Evolutionary conservation across 2,797 vertebrate species (phyloP), one percentile per base, ranked within the genome.

Genomic region (Lycodopsis pacificus): DNA sequence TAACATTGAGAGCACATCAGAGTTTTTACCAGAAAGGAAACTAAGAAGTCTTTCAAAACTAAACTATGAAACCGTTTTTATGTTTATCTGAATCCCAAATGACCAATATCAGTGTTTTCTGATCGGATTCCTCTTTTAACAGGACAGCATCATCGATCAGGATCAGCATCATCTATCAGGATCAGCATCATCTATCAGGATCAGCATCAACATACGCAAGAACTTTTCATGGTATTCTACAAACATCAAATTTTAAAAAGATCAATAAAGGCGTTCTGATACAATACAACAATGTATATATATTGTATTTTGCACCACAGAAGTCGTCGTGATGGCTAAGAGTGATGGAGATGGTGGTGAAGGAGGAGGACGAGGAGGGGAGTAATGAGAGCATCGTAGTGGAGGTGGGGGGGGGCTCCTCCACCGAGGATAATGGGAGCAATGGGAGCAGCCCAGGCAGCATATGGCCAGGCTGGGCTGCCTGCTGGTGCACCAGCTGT

Each of bases 401-500:
- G 63, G 54, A 57, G 66, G 62, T 69, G 70, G 69, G 77, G 70
- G 88, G 71, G 68, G 48, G 88, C 76, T 71, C 88, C 92, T 92
- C 95, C 92, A 74, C 90, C 85, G 94, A 94, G 95, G 94, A 96
- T 96, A 96, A 97, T 96, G 95, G 96, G 94, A 96, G 96, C 95
- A 96, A 96, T 96, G 95, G 95, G 95, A 97, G 95, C 96, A 93
- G 95, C 89, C 79, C 94, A 94, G 91, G 91, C 94, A 96, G 94
- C 97, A 97, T 97, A 97, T 97, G 97, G 97, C 92, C 90, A 80
- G 91, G 96, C 96, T 94, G 95, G 95, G 93, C 87, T 94, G 95
- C 96, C 97, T 97, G 96, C 96, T 97, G 96, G 92, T 94, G 95
- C 95, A 95, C 96, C 97, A 97, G 96, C 96, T 97, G 97, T 94